phyloP scores from a whole-genome alignment of 2,113 vertebrate species.

The Cyprinodon variegatus region DNA sequence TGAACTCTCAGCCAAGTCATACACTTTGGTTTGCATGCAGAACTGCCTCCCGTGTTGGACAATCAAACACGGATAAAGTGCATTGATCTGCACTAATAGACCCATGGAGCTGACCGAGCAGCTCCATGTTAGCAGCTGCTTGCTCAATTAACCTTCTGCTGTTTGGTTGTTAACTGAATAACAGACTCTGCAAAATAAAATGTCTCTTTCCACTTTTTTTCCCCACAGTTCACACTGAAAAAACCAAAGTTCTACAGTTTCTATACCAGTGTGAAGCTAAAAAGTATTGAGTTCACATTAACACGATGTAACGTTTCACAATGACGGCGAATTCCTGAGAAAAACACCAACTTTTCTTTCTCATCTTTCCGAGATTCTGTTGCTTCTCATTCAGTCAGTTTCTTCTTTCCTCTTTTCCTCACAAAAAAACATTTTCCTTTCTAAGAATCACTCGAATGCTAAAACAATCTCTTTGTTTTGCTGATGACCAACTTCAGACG shows the following conservation, averaged over 20 bases:
- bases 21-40: conserved; percentile 43
- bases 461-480: not conserved
- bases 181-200: not conserved
- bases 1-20: not conserved
- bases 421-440: not conserved
- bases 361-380: not conserved
- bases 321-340: not conserved
- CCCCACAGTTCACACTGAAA: not conserved
- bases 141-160: not conserved
- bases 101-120: not conserved
- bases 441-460: not conserved
- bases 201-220: not conserved
- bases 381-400: no score
- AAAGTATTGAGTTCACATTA: not conserved
- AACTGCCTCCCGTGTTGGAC: conserved; percentile 5
- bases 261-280: not conserved
- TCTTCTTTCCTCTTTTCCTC: not conserved
- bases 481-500: not conserved
- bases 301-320: not conserved
- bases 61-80: not conserved
- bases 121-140: not conserved
- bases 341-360: not conserved
- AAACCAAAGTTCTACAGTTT: not conserved
- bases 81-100: not conserved
- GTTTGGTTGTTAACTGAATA: no score